These are phyloP conservation scores for Capreolus pygargus DNA, from an alignment of 2,113 vertebrate genomes.

Conservation along the genomic window DNA sequence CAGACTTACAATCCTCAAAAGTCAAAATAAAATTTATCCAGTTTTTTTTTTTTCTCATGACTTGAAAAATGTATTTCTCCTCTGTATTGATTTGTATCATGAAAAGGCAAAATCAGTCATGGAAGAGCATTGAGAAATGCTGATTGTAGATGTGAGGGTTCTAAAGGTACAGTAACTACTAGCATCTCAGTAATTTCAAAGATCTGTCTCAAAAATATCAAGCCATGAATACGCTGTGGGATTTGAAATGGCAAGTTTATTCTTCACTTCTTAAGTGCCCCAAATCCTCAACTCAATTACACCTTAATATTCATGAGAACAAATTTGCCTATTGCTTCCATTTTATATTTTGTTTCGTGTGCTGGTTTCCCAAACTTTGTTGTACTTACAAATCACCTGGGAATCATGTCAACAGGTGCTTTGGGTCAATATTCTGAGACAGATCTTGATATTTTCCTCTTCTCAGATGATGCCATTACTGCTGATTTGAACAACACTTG, in stretches of 20 bases:
- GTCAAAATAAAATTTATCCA: background rate
- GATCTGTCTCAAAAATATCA: slow-evolving; percentile 63
- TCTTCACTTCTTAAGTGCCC: background rate
- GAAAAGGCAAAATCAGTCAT: background rate
- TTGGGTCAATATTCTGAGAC: background rate
- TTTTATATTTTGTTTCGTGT: background rate
- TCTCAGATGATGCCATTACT: background rate
- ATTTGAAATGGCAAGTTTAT: slow-evolving; percentile 37
- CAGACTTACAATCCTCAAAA: background rate
- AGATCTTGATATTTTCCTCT: background rate
- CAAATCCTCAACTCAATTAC: background rate
- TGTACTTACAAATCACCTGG: background rate
- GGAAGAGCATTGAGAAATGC: background rate
- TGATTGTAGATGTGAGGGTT: background rate
- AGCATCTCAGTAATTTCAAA: background rate
- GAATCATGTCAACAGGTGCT: background rate
- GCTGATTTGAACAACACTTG: background rate
- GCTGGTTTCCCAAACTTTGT: background rate
- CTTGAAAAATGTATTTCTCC: background rate
- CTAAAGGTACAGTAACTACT: background rate
- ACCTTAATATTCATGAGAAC: background rate
- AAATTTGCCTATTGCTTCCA: background rate
- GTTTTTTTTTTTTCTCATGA: background rate
- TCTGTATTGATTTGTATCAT: background rate
- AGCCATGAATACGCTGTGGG: slow-evolving; percentile 28